Percentiles rank a stretch among this genome's conserved stretches.
These are phyloP conservation scores for Papilio polytes DNA, from an alignment of 1,140 invertebrate species.

Conservation along the genomic window DNA sequence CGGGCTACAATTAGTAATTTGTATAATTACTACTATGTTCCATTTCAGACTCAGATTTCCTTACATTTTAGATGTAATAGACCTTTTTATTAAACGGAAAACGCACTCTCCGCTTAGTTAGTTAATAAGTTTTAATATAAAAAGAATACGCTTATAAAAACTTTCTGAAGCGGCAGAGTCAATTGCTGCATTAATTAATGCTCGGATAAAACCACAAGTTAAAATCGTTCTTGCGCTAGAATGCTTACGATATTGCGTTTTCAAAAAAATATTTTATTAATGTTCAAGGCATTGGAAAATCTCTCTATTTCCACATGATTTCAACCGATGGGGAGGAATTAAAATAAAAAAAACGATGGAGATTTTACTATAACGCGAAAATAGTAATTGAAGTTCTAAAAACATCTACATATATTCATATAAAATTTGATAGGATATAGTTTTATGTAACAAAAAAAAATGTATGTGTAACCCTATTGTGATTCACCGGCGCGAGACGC, in stretches of 20 bases:
- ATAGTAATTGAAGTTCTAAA: background rate
- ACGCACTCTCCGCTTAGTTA: background rate
- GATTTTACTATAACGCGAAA: background rate
- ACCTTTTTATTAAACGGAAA: too few species aligned
- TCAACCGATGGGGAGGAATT: background rate
- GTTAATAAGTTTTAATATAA: background rate
- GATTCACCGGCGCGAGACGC: conserved; percentile 18
- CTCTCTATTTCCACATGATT: conserved; percentile 12
- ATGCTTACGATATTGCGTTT: background rate
- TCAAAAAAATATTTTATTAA: background rate
- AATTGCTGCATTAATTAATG: conserved; percentile 15
- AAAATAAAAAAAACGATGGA: background rate
- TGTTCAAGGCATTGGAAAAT: background rate
- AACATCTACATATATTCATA: too few species aligned
- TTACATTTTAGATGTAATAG: background rate
- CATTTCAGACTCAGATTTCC: background rate
- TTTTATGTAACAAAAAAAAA: background rate
- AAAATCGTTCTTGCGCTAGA: background rate
- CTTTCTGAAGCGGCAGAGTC: background rate
- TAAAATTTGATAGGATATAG: too few species aligned
- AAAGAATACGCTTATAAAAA: background rate
- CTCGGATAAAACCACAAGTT: background rate
- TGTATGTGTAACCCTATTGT: background rate
- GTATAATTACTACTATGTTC: background rate
- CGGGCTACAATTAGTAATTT: background rate